Evolutionary conservation across 23 tunicate genomes (phyloP).

Genomic region (Halocynthia roretzi): DNA sequence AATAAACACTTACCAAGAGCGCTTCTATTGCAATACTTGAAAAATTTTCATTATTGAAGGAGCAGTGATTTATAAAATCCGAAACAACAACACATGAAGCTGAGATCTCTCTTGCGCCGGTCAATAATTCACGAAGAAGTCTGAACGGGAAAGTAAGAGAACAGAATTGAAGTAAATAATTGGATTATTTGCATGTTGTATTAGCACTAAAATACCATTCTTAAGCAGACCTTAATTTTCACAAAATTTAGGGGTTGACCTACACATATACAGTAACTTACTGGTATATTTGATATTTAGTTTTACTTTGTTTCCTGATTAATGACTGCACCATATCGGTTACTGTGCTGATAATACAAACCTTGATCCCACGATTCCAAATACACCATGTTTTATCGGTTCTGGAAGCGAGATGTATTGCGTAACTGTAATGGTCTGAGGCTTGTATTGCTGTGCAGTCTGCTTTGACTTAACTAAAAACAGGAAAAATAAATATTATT

Average conservation of each 20-base stretch:
- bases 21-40: conserved; percentile 18
- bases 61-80: conserved; percentile 60
- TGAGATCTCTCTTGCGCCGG: conserved; percentile 60
- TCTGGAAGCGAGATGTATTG: conserved; percentile 17
- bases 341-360: neutral
- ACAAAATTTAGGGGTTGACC: neutral
- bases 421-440: conserved; percentile 26
- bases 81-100: conserved; percentile 30
- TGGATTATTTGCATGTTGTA: too few relatives aligned
- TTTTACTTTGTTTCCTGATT: neutral
- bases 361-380: conserved; percentile 55
- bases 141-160: conserved; percentile 16
- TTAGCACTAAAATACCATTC: too few relatives aligned
- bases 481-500: too few relatives aligned
- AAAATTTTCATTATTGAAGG: conserved; percentile 46
- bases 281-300: too few relatives aligned
- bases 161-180: neutral
- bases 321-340: neutral
- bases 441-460: conserved; percentile 9
- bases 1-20: neutral
- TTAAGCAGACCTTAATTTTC: too few relatives aligned
- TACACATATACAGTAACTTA: neutral
- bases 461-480: conserved; percentile 9
- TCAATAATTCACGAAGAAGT: conserved; percentile 41
- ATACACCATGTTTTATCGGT: conserved; percentile 23